Evolutionary conservation across 1,140 invertebrate genomes (phyloP).

Genomic region (Heliothis subflexa): DNA sequence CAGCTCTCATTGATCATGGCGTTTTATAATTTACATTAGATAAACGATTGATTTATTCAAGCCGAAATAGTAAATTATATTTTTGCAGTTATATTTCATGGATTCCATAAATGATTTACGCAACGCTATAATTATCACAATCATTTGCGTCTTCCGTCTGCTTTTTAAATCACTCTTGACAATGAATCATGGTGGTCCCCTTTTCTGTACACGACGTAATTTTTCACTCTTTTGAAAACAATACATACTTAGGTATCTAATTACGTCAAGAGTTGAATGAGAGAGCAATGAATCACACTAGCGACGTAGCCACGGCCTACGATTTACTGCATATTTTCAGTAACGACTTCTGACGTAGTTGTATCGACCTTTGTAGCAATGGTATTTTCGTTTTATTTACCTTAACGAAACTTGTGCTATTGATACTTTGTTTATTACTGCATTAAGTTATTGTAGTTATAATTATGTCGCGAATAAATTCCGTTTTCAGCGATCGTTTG

Average conservation of each 20-base stretch:
- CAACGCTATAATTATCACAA: too few species aligned
- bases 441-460: too few species aligned
- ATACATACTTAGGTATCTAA: not conserved
- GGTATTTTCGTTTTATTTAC: not conserved
- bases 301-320: not conserved
- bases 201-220: not conserved
- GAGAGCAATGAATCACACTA: not conserved
- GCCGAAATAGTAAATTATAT: too few species aligned
- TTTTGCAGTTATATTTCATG: too few species aligned
- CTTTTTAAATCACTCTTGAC: not conserved
- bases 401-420: not conserved
- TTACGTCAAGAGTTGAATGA: not conserved
- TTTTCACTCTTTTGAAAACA: not conserved
- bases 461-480: too few species aligned
- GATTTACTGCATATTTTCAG: conserved; percentile 2
- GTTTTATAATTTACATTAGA: too few species aligned
- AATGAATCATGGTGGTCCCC: not conserved
- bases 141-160: not conserved
- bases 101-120: too few species aligned
- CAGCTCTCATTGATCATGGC: too few species aligned
- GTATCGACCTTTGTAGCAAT: not conserved
- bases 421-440: not conserved
- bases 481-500: too few species aligned
- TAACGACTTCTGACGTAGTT: not conserved
- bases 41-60: too few species aligned